phyloP scores from a whole-genome alignment of 2,797 vertebrate species.

The Rhynchonycteris naso region DNA sequence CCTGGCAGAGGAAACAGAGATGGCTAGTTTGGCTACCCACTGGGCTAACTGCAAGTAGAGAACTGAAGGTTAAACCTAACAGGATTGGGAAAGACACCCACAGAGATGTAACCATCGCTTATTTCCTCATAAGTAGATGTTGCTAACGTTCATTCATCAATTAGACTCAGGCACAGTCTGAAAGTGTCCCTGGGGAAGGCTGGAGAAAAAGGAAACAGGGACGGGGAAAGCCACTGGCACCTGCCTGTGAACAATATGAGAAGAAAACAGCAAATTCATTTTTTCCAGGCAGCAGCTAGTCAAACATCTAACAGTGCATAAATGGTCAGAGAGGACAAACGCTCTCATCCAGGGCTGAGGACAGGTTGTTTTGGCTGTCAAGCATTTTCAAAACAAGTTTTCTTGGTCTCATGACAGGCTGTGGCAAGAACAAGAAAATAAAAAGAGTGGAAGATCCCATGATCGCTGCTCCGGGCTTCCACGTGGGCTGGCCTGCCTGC shows the following conservation, averaged over 20 bases:
- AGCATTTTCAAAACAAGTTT: conserved; percentile 88
- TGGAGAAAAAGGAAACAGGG: conserved; percentile 40
- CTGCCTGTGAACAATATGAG: conserved; percentile 59
- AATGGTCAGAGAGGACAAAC: conserved; percentile 76
- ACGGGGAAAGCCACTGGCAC: conserved; percentile 30
- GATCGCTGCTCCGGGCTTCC: conserved; percentile 70
- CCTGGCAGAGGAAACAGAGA: not conserved
- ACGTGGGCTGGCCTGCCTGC: conserved; percentile 73
- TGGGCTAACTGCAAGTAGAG: not conserved
- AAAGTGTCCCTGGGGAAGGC: conserved; percentile 55
- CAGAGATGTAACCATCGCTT: conserved; percentile 1
- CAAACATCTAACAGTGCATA: conserved; percentile 72
- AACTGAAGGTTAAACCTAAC: conserved; percentile 58
- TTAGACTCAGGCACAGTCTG: conserved; percentile 50
- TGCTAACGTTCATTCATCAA: conserved; percentile 40
- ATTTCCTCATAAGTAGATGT: conserved; percentile 36
- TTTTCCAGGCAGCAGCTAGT: conserved; percentile 78
- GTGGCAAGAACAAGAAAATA: conserved; percentile 84
- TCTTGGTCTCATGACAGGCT: conserved; percentile 86
- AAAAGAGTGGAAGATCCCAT: conserved; percentile 77
- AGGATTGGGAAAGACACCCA: conserved; percentile 61
- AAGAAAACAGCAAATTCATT: conserved; percentile 64
- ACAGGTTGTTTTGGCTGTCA: conserved; percentile 86
- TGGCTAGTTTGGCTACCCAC: not conserved
- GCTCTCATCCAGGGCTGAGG: conserved; percentile 78